Percentiles rank a stretch among this genome's conserved stretches.
Evolutionary conservation across 2,888 invertebrate genomes (phyloP).

Genomic region (Caenorhabditis zanzibari): DNA sequence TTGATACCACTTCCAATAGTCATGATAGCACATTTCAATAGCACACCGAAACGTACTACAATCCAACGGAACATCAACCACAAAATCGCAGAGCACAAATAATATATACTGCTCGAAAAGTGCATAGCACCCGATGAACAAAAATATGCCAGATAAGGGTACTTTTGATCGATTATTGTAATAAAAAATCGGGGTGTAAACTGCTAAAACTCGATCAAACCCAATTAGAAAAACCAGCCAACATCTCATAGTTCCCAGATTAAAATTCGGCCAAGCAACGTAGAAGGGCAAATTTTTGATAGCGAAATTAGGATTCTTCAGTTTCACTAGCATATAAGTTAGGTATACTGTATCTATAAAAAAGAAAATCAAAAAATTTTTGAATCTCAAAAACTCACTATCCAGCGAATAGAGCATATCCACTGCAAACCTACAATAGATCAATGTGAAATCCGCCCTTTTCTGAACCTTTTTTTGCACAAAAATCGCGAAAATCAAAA

Average conservation of each 20-base stretch:
- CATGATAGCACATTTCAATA: conserved; percentile 2
- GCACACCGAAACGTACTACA: conserved; percentile 10
- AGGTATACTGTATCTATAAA: background rate
- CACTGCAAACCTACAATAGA: conserved; percentile 2
- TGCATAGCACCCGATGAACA: background rate
- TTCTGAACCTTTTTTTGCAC: background rate
- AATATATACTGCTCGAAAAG: conserved; percentile 2
- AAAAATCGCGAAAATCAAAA: background rate
- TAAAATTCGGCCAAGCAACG: conserved; percentile 9
- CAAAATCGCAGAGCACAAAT: background rate
- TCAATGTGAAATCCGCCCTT: conserved; percentile 1
- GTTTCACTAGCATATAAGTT: background rate
- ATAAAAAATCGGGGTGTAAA: background rate
- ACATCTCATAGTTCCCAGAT: conserved; percentile 3
- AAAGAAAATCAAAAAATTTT: background rate
- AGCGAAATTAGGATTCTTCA: background rate
- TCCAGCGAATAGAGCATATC: background rate
- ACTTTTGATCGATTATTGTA: conserved; percentile 13
- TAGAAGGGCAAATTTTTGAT: conserved; percentile 7
- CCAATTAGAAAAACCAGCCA: conserved; percentile 8
- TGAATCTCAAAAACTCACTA: background rate
- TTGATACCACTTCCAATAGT: conserved; percentile 30
- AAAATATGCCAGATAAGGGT: background rate
- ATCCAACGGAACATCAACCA: background rate
- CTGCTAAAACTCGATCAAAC: background rate